Percentiles rank a stretch among this genome's conserved stretches.
phyloP scores from a whole-genome alignment of 2,888 invertebrate genomes.

The Cotesia congregata region DNA sequence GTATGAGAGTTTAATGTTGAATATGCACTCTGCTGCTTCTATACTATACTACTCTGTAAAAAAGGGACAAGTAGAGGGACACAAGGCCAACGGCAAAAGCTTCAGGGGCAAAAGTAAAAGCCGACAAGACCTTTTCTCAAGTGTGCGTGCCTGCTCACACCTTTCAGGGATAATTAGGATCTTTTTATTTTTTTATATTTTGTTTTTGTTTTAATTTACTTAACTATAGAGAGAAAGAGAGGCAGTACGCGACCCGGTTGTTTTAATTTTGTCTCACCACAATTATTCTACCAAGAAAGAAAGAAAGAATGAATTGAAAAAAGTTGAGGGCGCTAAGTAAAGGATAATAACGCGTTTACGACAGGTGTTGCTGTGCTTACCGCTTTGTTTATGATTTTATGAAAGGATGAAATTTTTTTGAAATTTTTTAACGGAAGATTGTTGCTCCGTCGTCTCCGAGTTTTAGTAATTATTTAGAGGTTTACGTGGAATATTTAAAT shows the following conservation, averaged over 20 bases:
- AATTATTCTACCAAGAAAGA: conserved; percentile 4
- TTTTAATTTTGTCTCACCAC: conserved; percentile 23
- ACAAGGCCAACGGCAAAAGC: conserved; percentile 6
- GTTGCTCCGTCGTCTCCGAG: neutral
- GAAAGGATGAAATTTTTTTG: conserved; percentile 23
- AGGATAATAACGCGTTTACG: conserved; percentile 17
- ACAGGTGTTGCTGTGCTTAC: conserved; percentile 22
- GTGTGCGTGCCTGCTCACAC: conserved; percentile 38
- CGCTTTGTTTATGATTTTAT: conserved; percentile 21
- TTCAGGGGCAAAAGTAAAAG: conserved; percentile 24
- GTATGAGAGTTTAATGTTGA: neutral
- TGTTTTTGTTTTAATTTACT: conserved; percentile 12
- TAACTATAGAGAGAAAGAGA: neutral
- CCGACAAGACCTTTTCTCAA: conserved; percentile 18
- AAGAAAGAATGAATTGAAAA: conserved; percentile 2
- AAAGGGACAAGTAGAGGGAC: conserved; percentile 2
- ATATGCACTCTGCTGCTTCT: neutral
- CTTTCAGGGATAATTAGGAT: conserved; percentile 39
- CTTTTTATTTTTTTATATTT: conserved; percentile 9
- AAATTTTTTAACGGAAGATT: neutral
- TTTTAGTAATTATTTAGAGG: conserved; percentile 3
- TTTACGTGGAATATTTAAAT: conserved; percentile 1
- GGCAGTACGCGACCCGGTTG: conserved; percentile 7
- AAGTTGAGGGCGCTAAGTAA: neutral
- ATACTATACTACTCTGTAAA: neutral